Conservation (phyloP, 2,797 vertebrate species). For the Merluccius polli region DNA sequence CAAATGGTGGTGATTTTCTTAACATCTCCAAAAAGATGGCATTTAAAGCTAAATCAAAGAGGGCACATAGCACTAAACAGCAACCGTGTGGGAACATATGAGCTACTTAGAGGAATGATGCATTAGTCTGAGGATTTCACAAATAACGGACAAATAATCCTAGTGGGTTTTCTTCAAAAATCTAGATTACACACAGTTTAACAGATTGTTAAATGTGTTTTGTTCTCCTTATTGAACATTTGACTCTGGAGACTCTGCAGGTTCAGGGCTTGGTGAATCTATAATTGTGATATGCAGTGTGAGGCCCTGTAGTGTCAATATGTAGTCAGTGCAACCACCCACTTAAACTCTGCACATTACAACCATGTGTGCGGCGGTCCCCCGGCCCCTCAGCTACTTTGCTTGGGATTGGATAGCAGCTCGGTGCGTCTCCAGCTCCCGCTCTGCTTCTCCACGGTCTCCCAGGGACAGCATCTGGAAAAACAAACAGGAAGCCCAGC, state of each 20-base stretch:
- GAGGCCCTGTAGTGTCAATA: conserved; percentile 50
- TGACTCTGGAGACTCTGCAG: not conserved
- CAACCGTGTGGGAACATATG: conserved; percentile 28
- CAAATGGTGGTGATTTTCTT: not conserved
- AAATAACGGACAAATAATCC: conserved; percentile 21
- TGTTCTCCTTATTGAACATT: not conserved
- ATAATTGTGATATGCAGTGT: conserved; percentile 35
- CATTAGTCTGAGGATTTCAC: conserved; percentile 32
- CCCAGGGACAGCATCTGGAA: conserved; percentile 69
- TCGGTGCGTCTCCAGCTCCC: conserved; percentile 32
- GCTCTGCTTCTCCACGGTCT: conserved; percentile 25
- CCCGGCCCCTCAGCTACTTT: conserved; percentile 52
- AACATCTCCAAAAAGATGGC: conserved; percentile 50
- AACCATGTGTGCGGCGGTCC: conserved; percentile 51
- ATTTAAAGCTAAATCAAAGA: conserved; percentile 41
- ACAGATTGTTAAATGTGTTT: conserved; percentile 6
- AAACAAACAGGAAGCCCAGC: conserved; percentile 71
- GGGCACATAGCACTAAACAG: conserved; percentile 41
- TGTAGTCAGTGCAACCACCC: conserved; percentile 49
- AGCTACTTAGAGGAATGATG: conserved; percentile 32
- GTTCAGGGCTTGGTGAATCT: conserved; percentile 17
- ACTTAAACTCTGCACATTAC: conserved; percentile 56
- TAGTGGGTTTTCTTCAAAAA: conserved; percentile 11
- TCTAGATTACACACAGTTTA: not conserved
- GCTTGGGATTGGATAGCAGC: not conserved